A percentile compares a stretch with the other conserved stretches of the same genome.
phyloP scores from a whole-genome alignment of 1,140 invertebrate genomes.

The Magallana angulata region DNA sequence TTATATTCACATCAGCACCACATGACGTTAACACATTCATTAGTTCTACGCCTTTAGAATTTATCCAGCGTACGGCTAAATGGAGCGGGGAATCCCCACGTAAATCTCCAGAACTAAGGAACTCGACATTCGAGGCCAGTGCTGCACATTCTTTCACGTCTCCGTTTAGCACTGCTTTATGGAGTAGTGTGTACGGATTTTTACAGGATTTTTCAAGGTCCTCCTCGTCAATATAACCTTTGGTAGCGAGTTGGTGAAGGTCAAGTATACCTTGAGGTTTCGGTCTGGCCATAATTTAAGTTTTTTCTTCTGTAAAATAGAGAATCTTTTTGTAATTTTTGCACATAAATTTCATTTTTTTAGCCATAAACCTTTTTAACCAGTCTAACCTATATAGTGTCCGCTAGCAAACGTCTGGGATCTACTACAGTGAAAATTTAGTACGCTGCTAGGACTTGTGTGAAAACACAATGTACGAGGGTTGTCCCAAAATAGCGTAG shows the following conservation, averaged over 20 bases:
- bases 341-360: too few relatives aligned
- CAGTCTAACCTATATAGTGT: too few relatives aligned
- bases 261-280: neutral
- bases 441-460: too few relatives aligned
- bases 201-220: neutral
- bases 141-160: neutral
- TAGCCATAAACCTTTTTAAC: too few relatives aligned
- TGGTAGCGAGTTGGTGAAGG: neutral
- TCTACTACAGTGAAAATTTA: too few relatives aligned
- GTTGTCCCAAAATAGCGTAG: too few relatives aligned
- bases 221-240: neutral
- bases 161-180: slow-evolving; percentile 18
- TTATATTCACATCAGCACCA: slow-evolving; percentile 2
- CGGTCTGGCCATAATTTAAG: neutral
- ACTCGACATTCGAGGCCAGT: neutral
- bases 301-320: too few relatives aligned
- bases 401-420: too few relatives aligned
- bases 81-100: slow-evolving; percentile 44
- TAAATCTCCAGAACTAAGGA: neutral
- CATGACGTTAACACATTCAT: neutral
- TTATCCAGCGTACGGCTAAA: slow-evolving; percentile 36
- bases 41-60: neutral
- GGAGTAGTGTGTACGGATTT: neutral
- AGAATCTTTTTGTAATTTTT: too few relatives aligned
- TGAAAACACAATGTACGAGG: too few relatives aligned